Base-by-base conservation (phyloP, 2,113 vertebrate species). In the Sisor rabdophorus region DNA sequence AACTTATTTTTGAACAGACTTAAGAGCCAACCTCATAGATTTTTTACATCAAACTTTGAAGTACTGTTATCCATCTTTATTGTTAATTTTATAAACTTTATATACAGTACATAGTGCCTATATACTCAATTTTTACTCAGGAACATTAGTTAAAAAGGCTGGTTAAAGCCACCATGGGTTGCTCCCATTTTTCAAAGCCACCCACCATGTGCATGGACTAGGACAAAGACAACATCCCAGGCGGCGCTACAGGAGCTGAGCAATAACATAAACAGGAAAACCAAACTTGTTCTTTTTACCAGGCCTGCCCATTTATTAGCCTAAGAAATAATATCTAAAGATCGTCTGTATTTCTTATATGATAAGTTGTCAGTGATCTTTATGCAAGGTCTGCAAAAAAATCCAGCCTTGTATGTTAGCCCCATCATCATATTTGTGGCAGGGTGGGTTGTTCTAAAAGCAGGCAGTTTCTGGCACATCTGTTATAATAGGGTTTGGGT, bases 151-250 rank as follows among this genome's bases (percentile, higher is more conserved):
- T 73, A 79, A 79, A 79, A 86, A 88, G 85, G 78, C 69, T 63
- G 71, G 76, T 83, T 75, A 60, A 71, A 81, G 73, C 86, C 87
- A 81, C 85, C 82, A 80, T 77, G 73, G 88, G 81, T 88, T 86
- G 87, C 50, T 73, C 55, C 60, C 13, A 19, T 40, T 50, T 75
- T n/a, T 32, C 55, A 59, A 76, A 79, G 52, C 36, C 79, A 72
- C 32, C 71, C 40, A 58, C 44, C 0, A 47, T 71, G 52, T 52
- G 67, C 71, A 75, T 72, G 15, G 15, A 69, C 77, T 73, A 65
- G 20, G 63, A 63, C 20, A 79, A 50, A 73, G 48, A 63, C 60
- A 59, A 20, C 55, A 70, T 81, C 79, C 65, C 47, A 58, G 58
- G 70, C 75, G 65, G 61, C 67, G 16, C 36, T 24, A 20, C 16